Conservation (phyloP, 2,888 invertebrate species). For the Ptycholaimellus sp. region DNA sequence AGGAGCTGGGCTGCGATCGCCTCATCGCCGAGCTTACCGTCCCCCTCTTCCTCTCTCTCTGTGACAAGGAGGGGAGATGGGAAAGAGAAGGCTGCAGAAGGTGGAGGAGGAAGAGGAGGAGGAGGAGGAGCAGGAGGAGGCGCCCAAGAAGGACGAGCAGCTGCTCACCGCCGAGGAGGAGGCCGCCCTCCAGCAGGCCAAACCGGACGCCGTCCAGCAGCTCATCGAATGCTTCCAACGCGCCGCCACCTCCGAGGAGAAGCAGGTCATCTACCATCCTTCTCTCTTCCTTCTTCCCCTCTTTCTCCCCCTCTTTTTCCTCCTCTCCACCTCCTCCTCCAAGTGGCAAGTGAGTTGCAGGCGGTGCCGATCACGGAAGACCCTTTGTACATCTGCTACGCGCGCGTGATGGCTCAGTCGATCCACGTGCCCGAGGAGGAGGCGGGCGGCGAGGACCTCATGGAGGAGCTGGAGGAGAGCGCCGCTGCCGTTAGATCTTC, state of each 20-base stretch:
- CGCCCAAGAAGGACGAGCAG: no score
- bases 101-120: conserved; percentile 39
- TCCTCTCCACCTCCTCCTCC: neutral
- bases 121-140: conserved; percentile 32
- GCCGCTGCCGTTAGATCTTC: no score
- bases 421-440: conserved; percentile 57
- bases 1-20: conserved; percentile 80
- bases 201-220: conserved; percentile 85
- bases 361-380: conserved; percentile 48
- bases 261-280: conserved; percentile 35
- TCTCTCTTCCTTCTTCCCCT: neutral
- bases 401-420: conserved; percentile 70
- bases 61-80: no score
- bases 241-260: conserved; percentile 89
- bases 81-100: neutral
- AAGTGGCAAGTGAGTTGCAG: conserved; percentile 9
- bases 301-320: neutral
- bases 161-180: no score
- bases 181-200: no score
- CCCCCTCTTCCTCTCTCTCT: no score
- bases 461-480: no score
- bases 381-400: conserved; percentile 82
- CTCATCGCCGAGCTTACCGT: conserved; percentile 86
- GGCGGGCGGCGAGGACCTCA: conserved; percentile 60
- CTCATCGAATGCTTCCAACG: conserved; percentile 94